These are phyloP conservation scores for Zootoca vivipara DNA, from an alignment of 2,113 vertebrate genomes.

Conservation along the genomic window DNA sequence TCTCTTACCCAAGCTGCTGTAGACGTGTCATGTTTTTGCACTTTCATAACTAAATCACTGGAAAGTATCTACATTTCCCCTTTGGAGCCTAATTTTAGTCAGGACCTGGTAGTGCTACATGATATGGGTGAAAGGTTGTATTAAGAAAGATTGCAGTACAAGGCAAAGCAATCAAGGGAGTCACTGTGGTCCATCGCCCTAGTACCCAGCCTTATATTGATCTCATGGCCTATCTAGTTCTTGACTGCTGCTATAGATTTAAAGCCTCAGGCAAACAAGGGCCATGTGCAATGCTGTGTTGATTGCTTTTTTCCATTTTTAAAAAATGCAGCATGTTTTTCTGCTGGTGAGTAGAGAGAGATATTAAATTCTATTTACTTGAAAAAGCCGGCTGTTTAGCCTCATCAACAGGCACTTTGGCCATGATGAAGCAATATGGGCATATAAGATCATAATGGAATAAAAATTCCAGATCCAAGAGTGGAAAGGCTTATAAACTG, in stretches of 20 bases:
- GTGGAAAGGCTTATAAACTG: constrained; percentile 36
- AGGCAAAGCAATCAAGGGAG: neutral
- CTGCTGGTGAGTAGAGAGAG: constrained; percentile 23
- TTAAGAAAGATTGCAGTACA: neutral
- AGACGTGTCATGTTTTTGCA: neutral
- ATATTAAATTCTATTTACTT: constrained; percentile 27
- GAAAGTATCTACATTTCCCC: neutral
- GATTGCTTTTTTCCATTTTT: neutral
- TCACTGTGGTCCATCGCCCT: neutral
- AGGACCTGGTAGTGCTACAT: neutral
- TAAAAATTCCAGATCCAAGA: constrained; percentile 9
- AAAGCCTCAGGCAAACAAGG: neutral
- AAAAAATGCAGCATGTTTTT: constrained; percentile 15
- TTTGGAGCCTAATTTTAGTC: neutral
- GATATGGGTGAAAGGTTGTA: neutral
- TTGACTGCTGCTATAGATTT: neutral
- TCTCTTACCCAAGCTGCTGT: neutral
- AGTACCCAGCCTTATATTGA: neutral
- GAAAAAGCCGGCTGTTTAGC: constrained; percentile 36
- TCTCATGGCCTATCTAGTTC: neutral
- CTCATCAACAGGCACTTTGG: constrained; percentile 4
- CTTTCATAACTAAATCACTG: neutral
- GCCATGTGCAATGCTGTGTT: neutral
- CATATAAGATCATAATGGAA: constrained; percentile 40
- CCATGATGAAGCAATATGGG: constrained; percentile 23